Evolutionary conservation across 2,888 invertebrate genomes (phyloP).

Genomic region (Margaritifera margaritifera): DNA sequence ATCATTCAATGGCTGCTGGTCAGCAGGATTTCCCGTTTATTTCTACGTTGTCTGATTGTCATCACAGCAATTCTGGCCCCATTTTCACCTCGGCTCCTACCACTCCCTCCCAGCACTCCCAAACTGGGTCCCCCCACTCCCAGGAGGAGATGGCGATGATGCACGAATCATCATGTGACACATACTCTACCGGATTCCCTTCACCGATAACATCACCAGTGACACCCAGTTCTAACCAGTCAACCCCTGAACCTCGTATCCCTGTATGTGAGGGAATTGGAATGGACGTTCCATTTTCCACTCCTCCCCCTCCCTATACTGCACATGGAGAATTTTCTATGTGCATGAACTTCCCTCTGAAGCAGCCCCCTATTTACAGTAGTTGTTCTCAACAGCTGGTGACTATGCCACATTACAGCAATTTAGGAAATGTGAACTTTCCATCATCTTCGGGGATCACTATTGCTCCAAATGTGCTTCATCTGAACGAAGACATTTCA

Average conservation of each 20-base stretch:
- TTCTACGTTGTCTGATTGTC: conserved; percentile 33
- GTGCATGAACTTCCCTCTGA: conserved; percentile 75
- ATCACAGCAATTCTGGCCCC: conserved; percentile 30
- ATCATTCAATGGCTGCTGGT: background rate
- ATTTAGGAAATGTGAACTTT: conserved; percentile 25
- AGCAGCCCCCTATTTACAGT: conserved; percentile 80
- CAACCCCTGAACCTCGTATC: conserved; percentile 59
- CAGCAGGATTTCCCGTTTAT: conserved; percentile 23
- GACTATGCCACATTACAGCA: conserved; percentile 24
- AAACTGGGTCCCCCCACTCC: conserved; percentile 41
- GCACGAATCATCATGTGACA: conserved; percentile 39
- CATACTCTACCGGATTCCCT: conserved; percentile 55
- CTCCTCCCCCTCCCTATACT: conserved; percentile 62
- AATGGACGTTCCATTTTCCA: conserved; percentile 34
- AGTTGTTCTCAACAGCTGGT: conserved; percentile 73
- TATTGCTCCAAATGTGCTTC: conserved; percentile 35
- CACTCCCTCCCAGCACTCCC: conserved; percentile 46
- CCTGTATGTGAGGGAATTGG: conserved; percentile 32
- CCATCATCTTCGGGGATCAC: conserved; percentile 17
- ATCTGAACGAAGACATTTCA: conserved; percentile 40
- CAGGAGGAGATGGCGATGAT: conserved; percentile 35
- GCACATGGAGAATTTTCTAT: conserved; percentile 35
- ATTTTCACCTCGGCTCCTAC: conserved; percentile 51
- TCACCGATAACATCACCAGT: conserved; percentile 52
- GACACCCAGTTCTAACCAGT: conserved; percentile 55